A percentile compares a stretch with the other conserved stretches of the same genome.
phyloP scores from a whole-genome alignment of 2,113 vertebrate genomes.

The Baryphthengus martii region DNA sequence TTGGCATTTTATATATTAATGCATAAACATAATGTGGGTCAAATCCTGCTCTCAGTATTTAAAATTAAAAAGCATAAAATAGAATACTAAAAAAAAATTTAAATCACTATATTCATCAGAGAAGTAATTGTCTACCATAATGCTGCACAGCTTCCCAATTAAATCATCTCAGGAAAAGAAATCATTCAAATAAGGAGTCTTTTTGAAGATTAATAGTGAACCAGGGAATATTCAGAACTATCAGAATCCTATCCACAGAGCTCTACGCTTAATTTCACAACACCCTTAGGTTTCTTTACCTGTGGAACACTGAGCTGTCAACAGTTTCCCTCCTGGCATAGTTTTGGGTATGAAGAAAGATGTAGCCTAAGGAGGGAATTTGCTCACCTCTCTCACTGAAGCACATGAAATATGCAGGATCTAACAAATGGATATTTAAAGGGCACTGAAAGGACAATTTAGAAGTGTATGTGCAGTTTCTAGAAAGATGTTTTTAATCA shows the following conservation, averaged over 20 bases:
- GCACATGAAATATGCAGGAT: background rate
- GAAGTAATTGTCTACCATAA: background rate
- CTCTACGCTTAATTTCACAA: background rate
- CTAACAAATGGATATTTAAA: background rate
- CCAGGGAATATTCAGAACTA: background rate
- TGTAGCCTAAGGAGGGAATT: background rate
- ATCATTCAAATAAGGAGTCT: background rate
- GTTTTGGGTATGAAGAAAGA: background rate
- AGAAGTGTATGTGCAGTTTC: background rate
- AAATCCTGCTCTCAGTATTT: background rate
- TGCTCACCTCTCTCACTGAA: background rate
- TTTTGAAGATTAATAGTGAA: background rate
- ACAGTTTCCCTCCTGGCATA: background rate
- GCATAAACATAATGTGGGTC: background rate
- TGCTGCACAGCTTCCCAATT: background rate
- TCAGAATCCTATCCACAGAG: background rate
- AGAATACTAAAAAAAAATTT: background rate
- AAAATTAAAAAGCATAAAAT: background rate
- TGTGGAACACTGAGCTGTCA: background rate
- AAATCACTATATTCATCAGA: background rate
- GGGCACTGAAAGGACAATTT: background rate
- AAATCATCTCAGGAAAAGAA: background rate
- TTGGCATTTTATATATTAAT: background rate
- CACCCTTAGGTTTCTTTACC: background rate
- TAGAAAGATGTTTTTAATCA: conserved; percentile 35